Conservation (phyloP, 92 coral and sea anemone genomes). For the Bergia puertoricense region DNA sequence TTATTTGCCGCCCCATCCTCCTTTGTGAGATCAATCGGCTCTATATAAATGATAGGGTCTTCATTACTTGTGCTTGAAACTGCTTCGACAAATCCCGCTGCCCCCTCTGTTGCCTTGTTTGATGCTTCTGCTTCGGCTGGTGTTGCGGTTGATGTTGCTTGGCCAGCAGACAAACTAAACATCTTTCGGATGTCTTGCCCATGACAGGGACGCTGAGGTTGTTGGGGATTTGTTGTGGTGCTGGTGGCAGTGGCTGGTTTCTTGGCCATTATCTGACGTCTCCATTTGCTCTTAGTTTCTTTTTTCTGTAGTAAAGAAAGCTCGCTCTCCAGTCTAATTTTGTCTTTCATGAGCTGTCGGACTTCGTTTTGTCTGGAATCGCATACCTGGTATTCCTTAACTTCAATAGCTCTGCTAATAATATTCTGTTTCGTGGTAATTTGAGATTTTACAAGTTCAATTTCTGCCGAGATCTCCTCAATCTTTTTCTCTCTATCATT, state of each 20-base stretch:
- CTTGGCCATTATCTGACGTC: slow-evolving; percentile 18
- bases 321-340: slow-evolving; percentile 27
- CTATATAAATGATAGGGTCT: too few relatives aligned
- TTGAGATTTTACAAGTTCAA: slow-evolving; percentile 53
- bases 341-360: slow-evolving; percentile 44
- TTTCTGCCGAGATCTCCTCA: slow-evolving; percentile 46
- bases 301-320: slow-evolving; percentile 48
- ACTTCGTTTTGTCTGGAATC: slow-evolving; percentile 50
- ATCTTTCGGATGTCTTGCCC: slow-evolving; percentile 20
- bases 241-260: slow-evolving; percentile 15
- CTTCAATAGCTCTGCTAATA: slow-evolving; percentile 29
- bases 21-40: neutral
- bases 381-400: slow-evolving; percentile 48
- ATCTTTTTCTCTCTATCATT: slow-evolving; percentile 55
- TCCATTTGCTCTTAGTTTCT: slow-evolving; percentile 57
- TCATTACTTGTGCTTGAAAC: neutral
- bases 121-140: slow-evolving; percentile 1
- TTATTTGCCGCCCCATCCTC: neutral
- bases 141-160: neutral
- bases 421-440: slow-evolving; percentile 51
- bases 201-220: neutral
- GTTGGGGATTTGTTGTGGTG: neutral
- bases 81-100: neutral
- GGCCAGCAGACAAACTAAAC: neutral
- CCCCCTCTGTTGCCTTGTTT: neutral